Evolutionary conservation across 2,797 vertebrate species (phyloP), one percentile per base, ranked within the genome.

Genomic region (Leptoclinus maculatus): DNA sequence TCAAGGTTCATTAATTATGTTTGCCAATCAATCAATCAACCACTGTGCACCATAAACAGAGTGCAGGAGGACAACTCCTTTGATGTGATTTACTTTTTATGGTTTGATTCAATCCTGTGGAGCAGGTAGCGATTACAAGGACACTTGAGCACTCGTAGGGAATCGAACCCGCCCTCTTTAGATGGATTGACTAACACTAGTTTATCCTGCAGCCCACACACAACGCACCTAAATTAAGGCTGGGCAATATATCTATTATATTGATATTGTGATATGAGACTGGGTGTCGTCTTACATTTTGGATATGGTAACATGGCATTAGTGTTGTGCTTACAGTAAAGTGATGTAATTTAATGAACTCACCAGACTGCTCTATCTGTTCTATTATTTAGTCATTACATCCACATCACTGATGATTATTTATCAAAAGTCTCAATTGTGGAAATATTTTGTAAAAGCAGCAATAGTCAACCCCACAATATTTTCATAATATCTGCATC

Each of bases 21-120:
- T 47, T n/a, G 47, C 3, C 43, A 59, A 54, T 49, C 13, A 39
- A 41, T 51, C 7, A 34, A 27, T n/a, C n/a, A 39, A n/a, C 6
- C 17, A 23, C 59, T 38, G 11, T 38, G 32, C 64, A 58, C 19
- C 13, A 53, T 14, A 45, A 16, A 54, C 13, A 27, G 19, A 25
- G 68, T 25, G 43, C 10, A 12, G 34, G 16, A 63, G 72, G 16
- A 51, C 29, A 3, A 54, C 2, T 0, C 25, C 14, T 8, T 67
- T 57, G 10, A 64, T 47, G 63, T 62, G n/a, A 71, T 62, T 66
- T 25, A 59, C 9, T 59, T 66, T 43, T 17, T 41, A 25, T 41
- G 59, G 38, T 63, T 38, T 66, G n/a, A 34, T 66, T 45, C 2
- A 27, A 49, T 9, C 39, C 4, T 13, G 56, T 21, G 1, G 5